Conservation (phyloP, 2,888 invertebrate genomes). For the Eupithecia subfuscata region DNA sequence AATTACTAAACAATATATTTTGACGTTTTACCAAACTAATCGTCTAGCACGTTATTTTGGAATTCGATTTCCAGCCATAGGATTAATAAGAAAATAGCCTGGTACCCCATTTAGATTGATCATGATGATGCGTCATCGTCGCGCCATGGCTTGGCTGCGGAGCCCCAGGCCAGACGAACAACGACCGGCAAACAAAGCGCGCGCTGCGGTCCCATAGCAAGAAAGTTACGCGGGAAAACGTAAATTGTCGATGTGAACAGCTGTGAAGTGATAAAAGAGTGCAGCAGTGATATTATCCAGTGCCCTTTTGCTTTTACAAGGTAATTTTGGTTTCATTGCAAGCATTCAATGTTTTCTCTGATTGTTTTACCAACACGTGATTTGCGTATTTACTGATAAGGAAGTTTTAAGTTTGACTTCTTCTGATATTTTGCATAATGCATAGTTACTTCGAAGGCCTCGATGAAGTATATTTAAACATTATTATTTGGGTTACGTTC, state of each 20-base stretch:
- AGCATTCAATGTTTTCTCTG: not conserved
- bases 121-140: conserved; percentile 49
- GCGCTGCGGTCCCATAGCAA: conserved; percentile 39
- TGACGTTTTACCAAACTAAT: not conserved
- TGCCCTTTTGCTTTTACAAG: not conserved
- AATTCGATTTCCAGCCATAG: conserved; percentile 14
- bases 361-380: conserved; percentile 13
- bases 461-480: conserved; percentile 66
- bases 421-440: not conserved
- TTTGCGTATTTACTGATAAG: conserved; percentile 23
- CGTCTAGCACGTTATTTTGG: conserved; percentile 19
- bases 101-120: conserved; percentile 46
- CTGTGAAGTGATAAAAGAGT: conserved; percentile 39
- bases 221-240: conserved; percentile 40
- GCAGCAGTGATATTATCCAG: conserved; percentile 23
- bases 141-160: conserved; percentile 18
- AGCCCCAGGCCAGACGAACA: conserved; percentile 46
- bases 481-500: conserved; percentile 72
- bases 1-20: not conserved
- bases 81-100: conserved; percentile 30
- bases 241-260: conserved; percentile 29
- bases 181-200: conserved; percentile 51
- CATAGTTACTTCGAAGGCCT: conserved; percentile 56
- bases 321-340: not conserved
- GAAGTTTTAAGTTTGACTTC: not conserved